Conservation (phyloP, 2,113 vertebrate species). For the Pollachius pollachius region DNA sequence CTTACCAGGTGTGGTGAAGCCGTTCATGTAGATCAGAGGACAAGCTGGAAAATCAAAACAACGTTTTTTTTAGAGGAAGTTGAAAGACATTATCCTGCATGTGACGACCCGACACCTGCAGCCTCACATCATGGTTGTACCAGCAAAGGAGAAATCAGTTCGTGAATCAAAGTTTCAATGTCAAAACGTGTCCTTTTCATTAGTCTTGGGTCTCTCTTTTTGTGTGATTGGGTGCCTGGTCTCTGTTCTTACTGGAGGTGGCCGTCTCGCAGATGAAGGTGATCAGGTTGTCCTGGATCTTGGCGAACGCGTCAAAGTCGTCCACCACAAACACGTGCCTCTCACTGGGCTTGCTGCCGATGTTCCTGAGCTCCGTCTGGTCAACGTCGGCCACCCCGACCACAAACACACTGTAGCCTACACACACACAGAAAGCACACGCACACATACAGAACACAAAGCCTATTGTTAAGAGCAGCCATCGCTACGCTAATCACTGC, state of each 20-base stretch:
- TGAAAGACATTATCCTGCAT: neutral
- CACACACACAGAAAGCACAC: conserved; percentile 12
- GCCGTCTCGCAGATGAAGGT: conserved; percentile 98
- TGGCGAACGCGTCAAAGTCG: conserved; percentile 93
- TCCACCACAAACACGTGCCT: conserved; percentile 96
- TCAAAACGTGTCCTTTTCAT: neutral
- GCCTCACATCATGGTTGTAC: neutral
- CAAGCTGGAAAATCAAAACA: conserved; percentile 79
- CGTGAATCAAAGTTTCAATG: neutral
- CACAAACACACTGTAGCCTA: conserved; percentile 96
- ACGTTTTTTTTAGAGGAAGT: neutral
- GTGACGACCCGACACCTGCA: neutral
- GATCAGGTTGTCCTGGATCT: conserved; percentile 97
- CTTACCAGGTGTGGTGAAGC: conserved; percentile 96
- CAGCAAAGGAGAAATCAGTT: too few relatives aligned
- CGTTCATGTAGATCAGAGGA: conserved; percentile 95
- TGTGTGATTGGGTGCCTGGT: too few relatives aligned
- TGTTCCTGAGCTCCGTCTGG: conserved; percentile 84
- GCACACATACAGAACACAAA: conserved; percentile 28
- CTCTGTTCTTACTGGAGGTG: conserved; percentile 87
- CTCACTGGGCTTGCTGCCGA: conserved; percentile 96
- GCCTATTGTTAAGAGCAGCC: conserved; percentile 23
- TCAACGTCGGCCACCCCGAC: conserved; percentile 96
- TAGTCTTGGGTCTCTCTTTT: too few relatives aligned
- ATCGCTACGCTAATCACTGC: neutral